Base-by-base conservation (phyloP, 2,888 invertebrate genomes). In the Gymnoscelis rufifasciata region DNA sequence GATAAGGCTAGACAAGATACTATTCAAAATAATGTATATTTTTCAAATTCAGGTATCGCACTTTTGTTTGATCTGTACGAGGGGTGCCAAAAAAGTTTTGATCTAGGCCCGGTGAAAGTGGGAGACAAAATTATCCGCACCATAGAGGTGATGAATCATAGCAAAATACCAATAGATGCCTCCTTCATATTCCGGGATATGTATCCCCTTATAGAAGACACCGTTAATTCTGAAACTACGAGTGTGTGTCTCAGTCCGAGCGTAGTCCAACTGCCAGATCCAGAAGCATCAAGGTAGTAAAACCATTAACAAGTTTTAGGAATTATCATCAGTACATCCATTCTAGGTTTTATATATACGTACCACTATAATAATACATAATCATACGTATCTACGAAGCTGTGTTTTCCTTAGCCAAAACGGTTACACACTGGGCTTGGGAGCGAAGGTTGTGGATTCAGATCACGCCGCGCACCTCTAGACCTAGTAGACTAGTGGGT, bases 71-170 rank as follows among this genome's bases (percentile, higher is more conserved):
- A 88, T 58, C 70, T 88, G 6, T 87, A 81, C 45, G 88, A 88
- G 61, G 88, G 87, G 3, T 88, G 88, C 48, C 86, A 88, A 66
- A 88, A 84, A 49, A 81, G 74, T 57, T 86, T 84, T 41, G 74
- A 83, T 50, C 60, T 88, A 31, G 88, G 88, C 7, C 75, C 81
- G 7, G 83, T 87, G 0, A 83, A 74, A 69, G 76, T 91, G 0
- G 90, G 90, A 0, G 84, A 89, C 49, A 82, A 75, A 28, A 79
- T 83, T 10, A 73, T 83, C 10, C 89, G 88, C 41, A 83, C 83
- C 43, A 83, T 92, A 39, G 83, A 87, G 51, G 89, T 92, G n/a
- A 76, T 90, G 60, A 92, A 92, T 59, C 83, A 89, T 45, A 90
- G 90, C 45, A 82, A 87, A 58, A 86, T 89, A 29, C 62, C 87